Base-by-base conservation (phyloP, 2,113 vertebrate genomes). In the Centropristis striata region DNA sequence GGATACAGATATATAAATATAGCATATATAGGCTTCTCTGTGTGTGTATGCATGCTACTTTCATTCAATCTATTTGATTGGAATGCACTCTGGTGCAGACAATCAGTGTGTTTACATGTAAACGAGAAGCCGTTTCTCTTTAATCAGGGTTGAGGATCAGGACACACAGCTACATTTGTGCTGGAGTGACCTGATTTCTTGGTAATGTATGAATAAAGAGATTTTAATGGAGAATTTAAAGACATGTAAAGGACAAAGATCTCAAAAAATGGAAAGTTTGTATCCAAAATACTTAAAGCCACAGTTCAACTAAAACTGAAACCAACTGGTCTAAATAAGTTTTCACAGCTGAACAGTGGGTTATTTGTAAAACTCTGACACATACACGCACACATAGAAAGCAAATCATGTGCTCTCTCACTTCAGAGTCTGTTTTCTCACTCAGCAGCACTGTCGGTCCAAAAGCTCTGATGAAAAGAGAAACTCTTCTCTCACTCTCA, bases 21-120 rank as follows among this genome's bases (percentile, higher is more conserved):
- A n/a, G n/a, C n/a, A n/a, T n/a, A n/a, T n/a, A n/a, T n/a, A n/a
- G n/a, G n/a, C n/a, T 44, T 64, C 3, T 55, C 25, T 27, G 39
- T 39, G 41, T 21, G 9, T 49, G 4, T 25, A 15, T 32, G 21
- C 3, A 16, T 36, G 41, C 28, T 41, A 37, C 28, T 20, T 49
- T 1, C 4, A 51, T 61, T 27, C 25, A 37, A 25, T 66, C n/a
- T 61, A 50, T 50, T 46, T 25, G 6, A 32, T 32, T 32, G 21
- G 37, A 44, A 16, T 12, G 18, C 21, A 46, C 28, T 50, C 58
- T 11, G 9, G 37, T n/a, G 32, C 11, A 20, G 54, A 60, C 44
- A 47, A 83, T 57, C 41, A 21, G 71, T 16, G 37, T 1, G 21
- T 67, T 72, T 59, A 72, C 44, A 71, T 28, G 37, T 75, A 28